Evolutionary conservation across 2,113 vertebrate genomes (phyloP), one percentile per base, ranked within the genome.

Genomic region (Ascaphus truei): DNA sequence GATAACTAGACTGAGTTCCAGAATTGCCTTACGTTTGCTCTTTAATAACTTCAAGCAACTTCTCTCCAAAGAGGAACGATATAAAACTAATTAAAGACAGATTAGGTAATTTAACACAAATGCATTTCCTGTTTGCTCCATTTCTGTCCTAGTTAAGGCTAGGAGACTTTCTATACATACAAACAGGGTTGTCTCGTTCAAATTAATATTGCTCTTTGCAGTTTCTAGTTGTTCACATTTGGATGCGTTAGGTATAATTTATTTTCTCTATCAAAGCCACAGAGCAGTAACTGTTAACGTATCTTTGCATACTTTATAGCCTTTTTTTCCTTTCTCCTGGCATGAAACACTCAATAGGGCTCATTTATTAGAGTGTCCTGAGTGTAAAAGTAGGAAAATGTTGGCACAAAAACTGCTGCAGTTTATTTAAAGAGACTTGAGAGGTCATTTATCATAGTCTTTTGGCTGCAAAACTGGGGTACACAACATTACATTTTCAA

Each of bases 241-340:
- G 27, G 37, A 45, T 56, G 13, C 34, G 12, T 29, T 29, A 22
- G 27, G 15, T 27, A 53, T 52, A 3, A 18, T 30, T 37, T 37
- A 34, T 39, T 43, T 66, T 56, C 41, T 66, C 39, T 33, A 66
- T 66, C 63, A 56, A 66, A 66, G 37, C 29, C 36, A 39, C n/a
- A n/a, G n/a, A n/a, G n/a, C n/a, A n/a, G n/a, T 66, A 41, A 43
- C 23, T 65, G 62, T 37, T 41, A 23, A 53, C 53, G 34, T 16
- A 65, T 30, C 29, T 15, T 65, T 65, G 26, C 10, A 65, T 37
- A 53, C 23, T 6, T 52, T 43, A 43, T 16, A 47, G 18, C 43
- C 4, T n/a, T n/a, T n/a, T n/a, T 47, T 22, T 47, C 18, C 18
- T 7, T 11, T 2, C 5, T 23, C 23, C 43, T 47, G 43, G 16